Base-by-base conservation (phyloP, 2,888 invertebrate genomes). In the Campoplex nolae region DNA sequence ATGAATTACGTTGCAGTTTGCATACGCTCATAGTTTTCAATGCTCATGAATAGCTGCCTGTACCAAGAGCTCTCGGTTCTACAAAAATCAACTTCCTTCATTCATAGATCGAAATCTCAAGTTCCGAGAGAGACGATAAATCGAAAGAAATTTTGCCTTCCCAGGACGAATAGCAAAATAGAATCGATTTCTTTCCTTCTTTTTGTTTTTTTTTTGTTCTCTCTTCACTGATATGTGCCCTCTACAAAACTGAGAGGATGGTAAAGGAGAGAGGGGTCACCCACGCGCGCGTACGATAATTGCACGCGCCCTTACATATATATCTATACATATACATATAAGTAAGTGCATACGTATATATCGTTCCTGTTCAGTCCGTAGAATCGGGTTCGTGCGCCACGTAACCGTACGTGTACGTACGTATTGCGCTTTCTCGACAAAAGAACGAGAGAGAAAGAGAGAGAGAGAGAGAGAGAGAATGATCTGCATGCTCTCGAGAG, bases 261-360 rank as follows among this genome's bases (percentile, higher is more conserved):
- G 81, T 32, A 51, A 81, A 85, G 71, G 88, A 92, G 91, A 92
- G 91, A 93, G 91, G 92, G 91, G 91, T 93, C 94, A 93, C 94
- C 94, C 93, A 94, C 94, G 93, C 93, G 91, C 92, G 92, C 93
- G 93, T 93, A 94, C 93, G 93, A 94, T 94, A 94, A 94, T 94
- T 94, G 94, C 93, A 93, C 93, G 93, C 92, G 93, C 89, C 86
- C 83, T 85, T 54, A 76, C 18, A 68, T 68, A 62, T 16, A 83
- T 56, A 82, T 71, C 54, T 74, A 48, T 23, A n/a, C 16, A 23
- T 18, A 62, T 42, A 84, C 70, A 70, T 62, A 48, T 81, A 78
- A 68, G 67, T 74, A 80, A 80, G 78, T 42, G 62, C 48, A 74
- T 78, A 65, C 51, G 70, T 77, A 74, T 84, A 83, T 87, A 82